phyloP scores from a whole-genome alignment of 2,797 vertebrate genomes.

The Menidia menidia region DNA sequence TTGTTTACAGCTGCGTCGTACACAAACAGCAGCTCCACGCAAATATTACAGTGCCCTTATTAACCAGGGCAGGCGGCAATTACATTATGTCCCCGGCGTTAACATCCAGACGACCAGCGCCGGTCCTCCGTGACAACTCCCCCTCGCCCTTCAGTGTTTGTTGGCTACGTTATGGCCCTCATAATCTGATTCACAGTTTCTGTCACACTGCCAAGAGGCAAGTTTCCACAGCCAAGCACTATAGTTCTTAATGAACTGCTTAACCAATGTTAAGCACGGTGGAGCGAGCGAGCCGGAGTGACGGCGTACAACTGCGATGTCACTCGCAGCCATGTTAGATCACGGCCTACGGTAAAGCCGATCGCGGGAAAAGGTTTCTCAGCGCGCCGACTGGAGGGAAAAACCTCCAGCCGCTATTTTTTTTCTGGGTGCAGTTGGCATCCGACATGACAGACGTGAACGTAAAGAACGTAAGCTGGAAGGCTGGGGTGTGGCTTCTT shows the following conservation, averaged over 20 bases:
- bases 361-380: conserved; percentile 36
- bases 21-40: conserved; percentile 65
- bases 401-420: not conserved
- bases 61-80: conserved; percentile 67
- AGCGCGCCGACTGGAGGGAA: not conserved
- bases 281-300: conserved; percentile 63
- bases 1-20: conserved; percentile 66
- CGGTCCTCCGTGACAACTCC: conserved; percentile 60
- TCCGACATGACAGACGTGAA: not conserved
- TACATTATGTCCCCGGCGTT: conserved; percentile 67
- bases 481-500: conserved; percentile 14
- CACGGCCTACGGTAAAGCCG: conserved; percentile 38
- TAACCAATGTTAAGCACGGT: conserved; percentile 70
- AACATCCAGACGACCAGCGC: conserved; percentile 51
- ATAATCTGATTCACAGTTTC: conserved; percentile 81
- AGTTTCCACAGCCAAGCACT: conserved; percentile 66
- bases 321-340: conserved; percentile 68
- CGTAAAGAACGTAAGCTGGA: conserved; percentile 2
- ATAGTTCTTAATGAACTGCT: conserved; percentile 76
- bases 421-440: not conserved
- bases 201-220: conserved; percentile 79
- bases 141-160: conserved; percentile 60
- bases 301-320: conserved; percentile 56
- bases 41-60: conserved; percentile 75
- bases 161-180: conserved; percentile 70